Evolutionary conservation across 1,140 invertebrate genomes (phyloP).

Genomic region (Hydropsyche tenuis): DNA sequence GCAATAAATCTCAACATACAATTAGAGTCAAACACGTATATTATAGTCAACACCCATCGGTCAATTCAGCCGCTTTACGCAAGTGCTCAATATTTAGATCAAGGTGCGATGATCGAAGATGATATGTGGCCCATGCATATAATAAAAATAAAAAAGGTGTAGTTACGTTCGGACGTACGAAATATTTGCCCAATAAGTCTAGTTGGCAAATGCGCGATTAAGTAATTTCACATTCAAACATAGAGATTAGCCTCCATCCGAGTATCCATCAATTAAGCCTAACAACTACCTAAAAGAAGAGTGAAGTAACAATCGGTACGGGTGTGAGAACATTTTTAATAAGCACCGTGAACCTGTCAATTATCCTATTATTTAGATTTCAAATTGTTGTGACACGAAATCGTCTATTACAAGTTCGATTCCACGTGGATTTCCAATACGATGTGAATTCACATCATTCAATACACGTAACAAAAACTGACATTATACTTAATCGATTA

Average conservation of each 20-base stretch:
- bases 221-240: constrained; percentile 10
- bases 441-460: no score
- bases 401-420: no score
- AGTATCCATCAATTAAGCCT: background rate
- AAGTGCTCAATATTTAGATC: background rate
- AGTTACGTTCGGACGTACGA: no score
- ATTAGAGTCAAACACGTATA: background rate
- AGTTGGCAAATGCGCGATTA: background rate
- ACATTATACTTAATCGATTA: no score
- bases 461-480: no score
- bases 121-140: background rate
- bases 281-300: background rate
- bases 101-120: background rate
- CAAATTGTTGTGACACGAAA: no score
- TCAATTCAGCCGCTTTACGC: background rate
- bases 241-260: background rate
- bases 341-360: background rate
- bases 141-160: background rate
- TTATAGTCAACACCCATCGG: background rate
- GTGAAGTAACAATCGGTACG: background rate
- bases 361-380: background rate
- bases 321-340: background rate
- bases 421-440: no score
- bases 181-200: no score
- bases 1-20: background rate